Evolutionary conservation across 1,140 invertebrate species (phyloP), one percentile per base, ranked within the genome.

Genomic region (Drosophila murphyi): DNA sequence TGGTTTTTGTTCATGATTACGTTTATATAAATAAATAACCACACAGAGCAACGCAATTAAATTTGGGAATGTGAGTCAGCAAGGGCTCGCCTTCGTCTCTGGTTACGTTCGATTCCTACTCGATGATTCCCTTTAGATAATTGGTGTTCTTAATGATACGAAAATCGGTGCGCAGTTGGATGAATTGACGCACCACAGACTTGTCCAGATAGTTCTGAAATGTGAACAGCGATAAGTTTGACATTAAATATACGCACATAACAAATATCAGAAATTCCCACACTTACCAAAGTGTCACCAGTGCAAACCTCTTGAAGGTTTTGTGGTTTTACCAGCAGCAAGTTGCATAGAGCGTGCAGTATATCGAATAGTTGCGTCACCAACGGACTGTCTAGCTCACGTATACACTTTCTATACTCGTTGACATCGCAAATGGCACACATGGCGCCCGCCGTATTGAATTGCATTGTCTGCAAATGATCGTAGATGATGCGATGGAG

Each of bases 401-500:
- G 95, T 6, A 96, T 95, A 93, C 96, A 97, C 92, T 96, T 97
- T 35, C 98, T 94, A 92, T 97, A 97, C 92, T 99, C 98, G 91
- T 99, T 99, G 59, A 99, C 97, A 94, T 99, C 99, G 93, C 98
- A 99, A 72, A 99, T 98, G 2, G 97, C 97, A 92, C 98, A 96
- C 97, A 99, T 99, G 2, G 98, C 98, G 63, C 98, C 98, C 67
- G 97, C 96, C 20, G 97, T 97, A 93, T 98, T 99, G 89, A 98
- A 99, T 88, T 98, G 97, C 94, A 97, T 99, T 82, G 97, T 97
- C 77, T 97, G 96, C 45, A 99, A 93, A 93, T 99, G 98, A 80
- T 99, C 98, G 86, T 98, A 98, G 60, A 99, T 96, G n/a, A 98
- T 96, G 65, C 98, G 93, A 93, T 99, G 98, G 72, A 99, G 95